Base-by-base conservation (phyloP, 2,888 invertebrate species). In the Hypena proboscidalis region DNA sequence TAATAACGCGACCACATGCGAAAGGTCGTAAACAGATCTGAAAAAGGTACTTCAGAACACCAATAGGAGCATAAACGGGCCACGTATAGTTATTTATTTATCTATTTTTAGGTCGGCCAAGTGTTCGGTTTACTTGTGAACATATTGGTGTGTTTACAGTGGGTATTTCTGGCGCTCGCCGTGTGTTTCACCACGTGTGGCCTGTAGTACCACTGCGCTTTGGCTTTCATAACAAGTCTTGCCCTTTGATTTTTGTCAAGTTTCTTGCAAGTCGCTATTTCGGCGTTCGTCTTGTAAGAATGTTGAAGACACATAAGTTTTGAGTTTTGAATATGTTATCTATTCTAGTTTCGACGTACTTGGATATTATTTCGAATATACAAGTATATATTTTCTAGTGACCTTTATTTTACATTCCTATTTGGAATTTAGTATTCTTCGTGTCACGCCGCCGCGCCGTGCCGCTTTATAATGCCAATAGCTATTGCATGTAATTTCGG, bases 21-120 rank as follows among this genome's bases (percentile, higher is more conserved):
- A 49, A 62, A 62, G 58, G 39, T 58, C 46, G 61, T 58, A 54
- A 67, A 63, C 48, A 57, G 32, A 38, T 42, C 45, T 33, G 57
- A 45, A 46, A 51, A 59, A 58, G 62, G 55, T 53, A 66, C 58
- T 52, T 53, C 50, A 58, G 54, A 53, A 58, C 54, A 53, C 52
- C 54, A 59, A 49, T 51, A 66, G 46, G 53, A 38, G 51, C 54
- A 61, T 59, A 61, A 66, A 67, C 62, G 58, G 49, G 47, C 54
- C 64, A 56, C 59, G 62, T 55, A 40, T 67, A 56, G 58, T 71
- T 66, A 65, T 85, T 81, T 85, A 80, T 85, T 83, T 84, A 74
- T 85, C 86, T 89, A 90, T 88, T 84, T 83, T 84, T 89, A 85
- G 72, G 52, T 46, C 49, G 38, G 68, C 79, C 84, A 78, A 87